Conservation (phyloP, 53 echinoderm and acorn worm species). For the Actinopyga echinites region DNA sequence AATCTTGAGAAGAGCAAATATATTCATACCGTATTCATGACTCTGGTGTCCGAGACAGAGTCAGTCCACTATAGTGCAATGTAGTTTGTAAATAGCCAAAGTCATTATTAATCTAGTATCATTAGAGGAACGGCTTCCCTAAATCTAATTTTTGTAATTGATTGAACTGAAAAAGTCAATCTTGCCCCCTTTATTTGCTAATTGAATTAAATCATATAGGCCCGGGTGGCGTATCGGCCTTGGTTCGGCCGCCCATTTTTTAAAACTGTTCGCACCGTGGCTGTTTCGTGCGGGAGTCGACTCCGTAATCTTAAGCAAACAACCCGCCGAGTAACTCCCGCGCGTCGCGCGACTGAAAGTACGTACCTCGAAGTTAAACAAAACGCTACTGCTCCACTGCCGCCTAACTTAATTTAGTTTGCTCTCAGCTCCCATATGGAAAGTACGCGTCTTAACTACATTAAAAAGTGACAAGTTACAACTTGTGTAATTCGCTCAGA, state of each 20-base stretch:
- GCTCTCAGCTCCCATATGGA: conserved; percentile 30
- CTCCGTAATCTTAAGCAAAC: conserved; percentile 29
- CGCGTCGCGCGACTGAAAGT: conserved; percentile 41
- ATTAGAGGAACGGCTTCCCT: conserved; percentile 35
- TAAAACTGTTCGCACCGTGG: conserved; percentile 39
- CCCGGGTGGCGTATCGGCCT: conserved; percentile 29
- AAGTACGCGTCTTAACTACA: conserved; percentile 30
- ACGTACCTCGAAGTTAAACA: conserved; percentile 9
- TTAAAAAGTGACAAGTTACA: conserved; percentile 41
- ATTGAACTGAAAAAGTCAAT: conserved; percentile 42
- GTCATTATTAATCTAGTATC: conserved; percentile 44
- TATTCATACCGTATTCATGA: no score
- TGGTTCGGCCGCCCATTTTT: conserved; percentile 25
- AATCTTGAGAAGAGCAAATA: no score
- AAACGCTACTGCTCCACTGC: conserved; percentile 8
- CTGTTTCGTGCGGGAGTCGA: conserved; percentile 17
- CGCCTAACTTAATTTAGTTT: conserved; percentile 27
- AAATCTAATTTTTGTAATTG: conserved; percentile 46
- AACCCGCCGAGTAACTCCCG: conserved; percentile 34
- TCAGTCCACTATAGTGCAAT: no score
- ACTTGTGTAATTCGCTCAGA: conserved; percentile 24
- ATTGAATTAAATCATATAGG: conserved; percentile 33
- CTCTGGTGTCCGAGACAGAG: no score
- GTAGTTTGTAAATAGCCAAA: conserved; percentile 9
- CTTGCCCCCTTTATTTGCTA: conserved; percentile 31